A percentile compares a stretch with the other conserved stretches of the same genome.
phyloP scores from a whole-genome alignment of 53 echinoderm and acorn worm species.

The Arbacia lixula region DNA sequence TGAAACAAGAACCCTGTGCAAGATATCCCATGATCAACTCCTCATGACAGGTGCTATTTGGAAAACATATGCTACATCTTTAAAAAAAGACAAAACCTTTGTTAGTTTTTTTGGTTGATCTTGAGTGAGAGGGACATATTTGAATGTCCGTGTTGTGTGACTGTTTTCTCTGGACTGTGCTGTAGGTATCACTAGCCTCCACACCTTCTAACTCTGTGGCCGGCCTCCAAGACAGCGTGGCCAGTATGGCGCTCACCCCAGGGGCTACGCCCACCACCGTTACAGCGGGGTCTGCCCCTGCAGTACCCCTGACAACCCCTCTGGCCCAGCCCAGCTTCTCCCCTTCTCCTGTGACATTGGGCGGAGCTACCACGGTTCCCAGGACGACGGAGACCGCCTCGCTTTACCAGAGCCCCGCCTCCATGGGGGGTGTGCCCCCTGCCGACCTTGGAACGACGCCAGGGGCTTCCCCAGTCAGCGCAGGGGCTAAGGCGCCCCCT shows the following conservation, averaged over 20 bases:
- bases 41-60: no score
- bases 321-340: conserved; percentile 33
- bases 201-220: conserved; percentile 44
- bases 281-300: neutral
- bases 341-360: conserved; percentile 65
- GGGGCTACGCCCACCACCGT: conserved; percentile 22
- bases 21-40: no score
- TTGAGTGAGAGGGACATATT: no score
- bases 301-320: conserved; percentile 12
- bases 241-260: conserved; percentile 33
- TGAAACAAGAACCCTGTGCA: no score
- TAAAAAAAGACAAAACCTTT: no score
- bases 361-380: conserved; percentile 84
- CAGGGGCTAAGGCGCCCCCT: conserved; percentile 28
- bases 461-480: conserved; percentile 34
- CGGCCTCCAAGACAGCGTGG: conserved; percentile 40
- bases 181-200: conserved; percentile 32
- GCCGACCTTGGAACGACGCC: conserved; percentile 1
- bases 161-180: no score
- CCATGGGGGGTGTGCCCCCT: conserved; percentile 14
- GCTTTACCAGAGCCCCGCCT: conserved; percentile 26
- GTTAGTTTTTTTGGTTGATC: no score
- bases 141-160: no score
- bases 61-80: no score
- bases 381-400: conserved; percentile 45